phyloP scores from a whole-genome alignment of 1,140 invertebrate species.

The Probaryconus sp. region DNA sequence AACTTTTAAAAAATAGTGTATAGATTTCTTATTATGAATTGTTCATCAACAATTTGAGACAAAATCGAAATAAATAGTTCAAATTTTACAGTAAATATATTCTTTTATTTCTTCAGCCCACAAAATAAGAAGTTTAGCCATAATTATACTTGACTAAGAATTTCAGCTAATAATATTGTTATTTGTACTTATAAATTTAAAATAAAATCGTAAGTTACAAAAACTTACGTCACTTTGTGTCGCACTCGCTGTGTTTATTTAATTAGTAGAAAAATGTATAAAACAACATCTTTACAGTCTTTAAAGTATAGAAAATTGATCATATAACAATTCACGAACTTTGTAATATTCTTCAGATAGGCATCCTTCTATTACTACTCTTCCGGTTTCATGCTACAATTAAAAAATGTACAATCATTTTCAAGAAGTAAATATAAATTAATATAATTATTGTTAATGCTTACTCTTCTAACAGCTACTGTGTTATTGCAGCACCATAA shows the following conservation, averaged over 20 bases:
- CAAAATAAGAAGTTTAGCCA: neutral
- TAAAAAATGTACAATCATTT: constrained; percentile 48
- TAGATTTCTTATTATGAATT: constrained; percentile 58
- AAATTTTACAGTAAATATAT: constrained; percentile 47
- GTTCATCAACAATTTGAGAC: constrained; percentile 46
- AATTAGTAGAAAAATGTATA: constrained; percentile 3
- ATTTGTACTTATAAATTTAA: no score
- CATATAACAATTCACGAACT: constrained; percentile 95
- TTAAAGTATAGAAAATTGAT: constrained; percentile 98
- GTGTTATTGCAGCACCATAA: constrained; percentile 96
- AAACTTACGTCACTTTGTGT: no score
- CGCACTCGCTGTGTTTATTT: no score
- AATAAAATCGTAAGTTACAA: no score
- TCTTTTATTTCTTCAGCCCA: no score
- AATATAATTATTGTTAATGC: constrained; percentile 57
- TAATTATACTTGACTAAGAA: no score
- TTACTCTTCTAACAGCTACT: constrained; percentile 91
- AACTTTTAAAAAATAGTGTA: constrained; percentile 50
- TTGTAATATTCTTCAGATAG: constrained; percentile 97
- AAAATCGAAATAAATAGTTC: constrained; percentile 58
- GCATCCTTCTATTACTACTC: constrained; percentile 95
- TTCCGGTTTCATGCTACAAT: constrained; percentile 91
- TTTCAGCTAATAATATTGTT: no score
- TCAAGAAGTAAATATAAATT: neutral
- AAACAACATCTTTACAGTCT: neutral